Conservation (phyloP, 2,113 vertebrate genomes). For the Grallaria varia region DNA sequence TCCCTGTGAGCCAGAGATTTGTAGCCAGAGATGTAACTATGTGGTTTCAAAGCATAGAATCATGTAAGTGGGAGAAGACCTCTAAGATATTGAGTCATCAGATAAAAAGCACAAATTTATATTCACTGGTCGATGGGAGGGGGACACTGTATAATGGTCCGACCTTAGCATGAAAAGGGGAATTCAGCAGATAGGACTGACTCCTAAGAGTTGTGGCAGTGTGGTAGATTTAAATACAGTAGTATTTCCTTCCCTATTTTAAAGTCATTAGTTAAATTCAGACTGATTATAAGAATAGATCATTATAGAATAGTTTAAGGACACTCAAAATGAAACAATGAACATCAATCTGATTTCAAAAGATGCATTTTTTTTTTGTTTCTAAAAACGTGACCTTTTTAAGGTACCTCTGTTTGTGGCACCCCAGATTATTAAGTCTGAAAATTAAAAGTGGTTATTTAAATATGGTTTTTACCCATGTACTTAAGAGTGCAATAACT, state of each 20-base stretch:
- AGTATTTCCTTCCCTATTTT: neutral
- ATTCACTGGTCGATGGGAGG: neutral
- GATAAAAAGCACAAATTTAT: neutral
- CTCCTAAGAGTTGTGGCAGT: neutral
- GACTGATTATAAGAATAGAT: neutral
- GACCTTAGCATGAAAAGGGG: neutral
- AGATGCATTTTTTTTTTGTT: neutral
- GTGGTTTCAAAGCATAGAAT: neutral
- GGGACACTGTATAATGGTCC: neutral
- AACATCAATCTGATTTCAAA: neutral
- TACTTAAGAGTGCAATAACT: neutral
- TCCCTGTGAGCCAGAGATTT: neutral
- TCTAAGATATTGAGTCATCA: neutral
- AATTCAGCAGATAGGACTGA: neutral
- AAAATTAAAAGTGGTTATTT: neutral
- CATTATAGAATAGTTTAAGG: neutral
- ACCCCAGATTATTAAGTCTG: neutral
- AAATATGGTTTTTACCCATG: neutral
- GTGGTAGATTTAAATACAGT: neutral
- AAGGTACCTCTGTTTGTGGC: neutral
- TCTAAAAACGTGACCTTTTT: neutral
- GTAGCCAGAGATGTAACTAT: neutral
- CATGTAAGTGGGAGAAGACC: neutral
- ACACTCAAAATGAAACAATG: neutral
- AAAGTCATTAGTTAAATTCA: neutral